Base-by-base conservation (phyloP, 2,113 vertebrate genomes). In the Otis tarda region DNA sequence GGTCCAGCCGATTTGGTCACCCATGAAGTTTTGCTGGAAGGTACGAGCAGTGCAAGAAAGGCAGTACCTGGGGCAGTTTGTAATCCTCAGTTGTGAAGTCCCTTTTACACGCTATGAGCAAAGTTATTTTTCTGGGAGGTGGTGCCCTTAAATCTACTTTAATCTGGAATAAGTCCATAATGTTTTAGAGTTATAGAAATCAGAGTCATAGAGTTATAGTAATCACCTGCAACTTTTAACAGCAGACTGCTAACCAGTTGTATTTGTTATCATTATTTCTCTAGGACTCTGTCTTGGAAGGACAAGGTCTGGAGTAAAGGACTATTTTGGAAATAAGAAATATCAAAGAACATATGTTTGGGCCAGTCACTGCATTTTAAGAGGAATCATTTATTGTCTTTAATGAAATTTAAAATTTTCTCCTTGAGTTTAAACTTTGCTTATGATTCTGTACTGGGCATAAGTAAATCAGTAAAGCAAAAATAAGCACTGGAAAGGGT, bases 371-470 rank as follows among this genome's bases (percentile, higher is more conserved):
- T 88, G 9, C 27, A 7, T 89, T 91, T 94, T 63, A 93, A 90
- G 65, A 84, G 37, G 7, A 79, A 43, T 56, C 8, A 24, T 70
- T 63, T 77, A 33, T 43, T 3, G 3, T 73, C 68, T 93, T 85
- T 74, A 89, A 87, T 91, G 78, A 61, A 57, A 55, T 74, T 47
- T 78, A 31, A 88, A 77, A 96, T 33, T 67, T 88, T 89, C 70
- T 93, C 14, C 78, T 75, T 94, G 30, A 87, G 75, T 91, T 95
- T 92, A 76, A 95, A 90, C 84, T 94, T 83, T 87, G 31, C 67
- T 95, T 75, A 60, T 78, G 59, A 70, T 89, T 27, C 71, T 94
- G 2, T 87, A 28, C 64, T 76, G 82, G 57, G 35, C 68, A 93
- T 88, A 68, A 94, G 74, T 87, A 87, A 84, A 78, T 47, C 71